phyloP scores from a whole-genome alignment of 2,113 vertebrate species.

The Phaethon lepturus region DNA sequence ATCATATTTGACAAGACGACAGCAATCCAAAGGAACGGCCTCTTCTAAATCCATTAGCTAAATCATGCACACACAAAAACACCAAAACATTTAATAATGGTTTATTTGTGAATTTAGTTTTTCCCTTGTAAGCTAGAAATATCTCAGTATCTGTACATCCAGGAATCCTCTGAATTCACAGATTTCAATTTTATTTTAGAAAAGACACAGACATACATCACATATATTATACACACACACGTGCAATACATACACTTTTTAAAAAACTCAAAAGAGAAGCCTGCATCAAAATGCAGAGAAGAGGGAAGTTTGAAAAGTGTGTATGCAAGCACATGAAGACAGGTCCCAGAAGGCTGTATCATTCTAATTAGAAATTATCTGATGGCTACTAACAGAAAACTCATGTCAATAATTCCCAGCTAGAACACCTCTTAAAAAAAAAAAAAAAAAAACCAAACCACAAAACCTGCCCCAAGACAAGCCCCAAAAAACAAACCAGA shows the following conservation, averaged over 20 bases:
- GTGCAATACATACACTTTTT: fast-evolving
- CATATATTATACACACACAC: fast-evolving
- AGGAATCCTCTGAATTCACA: not conserved
- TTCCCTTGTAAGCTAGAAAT: not conserved
- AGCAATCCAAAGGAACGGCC: conserved; percentile 87
- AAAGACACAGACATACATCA: not conserved
- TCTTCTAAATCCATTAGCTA: conserved; percentile 95
- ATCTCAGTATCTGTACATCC: not conserved
- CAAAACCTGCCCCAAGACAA: not conserved
- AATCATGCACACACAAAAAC: not conserved
- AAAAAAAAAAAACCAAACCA: not conserved
- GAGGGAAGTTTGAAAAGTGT: not conserved
- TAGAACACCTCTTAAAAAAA: not conserved
- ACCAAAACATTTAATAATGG: not conserved
- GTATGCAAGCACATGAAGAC: not conserved
- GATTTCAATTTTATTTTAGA: not conserved
- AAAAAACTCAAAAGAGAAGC: not conserved
- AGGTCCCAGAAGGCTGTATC: not conserved
- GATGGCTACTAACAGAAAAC: not conserved
- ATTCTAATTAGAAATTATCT: not conserved
- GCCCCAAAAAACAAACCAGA: not conserved
- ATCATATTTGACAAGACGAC: conserved; percentile 96
- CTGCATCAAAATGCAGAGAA: not conserved
- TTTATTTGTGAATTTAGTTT: not conserved
- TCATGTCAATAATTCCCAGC: not conserved